Evolutionary conservation across 1,140 invertebrate species (phyloP).

Genomic region (Meloidogyne chitwoodi): DNA sequence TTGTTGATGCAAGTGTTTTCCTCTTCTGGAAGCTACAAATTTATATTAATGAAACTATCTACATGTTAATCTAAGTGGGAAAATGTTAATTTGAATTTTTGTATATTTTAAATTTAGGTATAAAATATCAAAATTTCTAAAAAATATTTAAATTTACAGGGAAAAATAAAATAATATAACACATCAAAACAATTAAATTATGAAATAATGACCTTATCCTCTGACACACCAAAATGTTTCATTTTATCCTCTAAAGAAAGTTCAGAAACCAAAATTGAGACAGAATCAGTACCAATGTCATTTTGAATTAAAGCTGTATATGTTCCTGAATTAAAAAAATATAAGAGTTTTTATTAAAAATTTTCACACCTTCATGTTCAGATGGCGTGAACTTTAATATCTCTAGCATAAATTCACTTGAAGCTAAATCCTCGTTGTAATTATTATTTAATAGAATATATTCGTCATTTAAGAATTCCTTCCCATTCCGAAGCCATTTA

Average conservation of each 20-base stretch:
- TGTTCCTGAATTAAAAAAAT: neutral
- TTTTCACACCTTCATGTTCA: slow-evolving; percentile 10
- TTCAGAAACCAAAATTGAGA: slow-evolving; percentile 9
- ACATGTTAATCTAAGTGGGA: neutral
- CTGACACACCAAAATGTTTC: neutral
- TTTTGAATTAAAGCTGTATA: slow-evolving; percentile 16
- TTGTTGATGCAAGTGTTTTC: neutral
- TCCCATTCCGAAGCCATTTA: slow-evolving; percentile 15
- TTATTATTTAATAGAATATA: slow-evolving; percentile 8
- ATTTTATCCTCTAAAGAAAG: slow-evolving; percentile 1
- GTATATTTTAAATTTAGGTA: too few relatives aligned
- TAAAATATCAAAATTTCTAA: too few relatives aligned
- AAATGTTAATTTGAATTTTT: neutral
- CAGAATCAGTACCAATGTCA: slow-evolving; percentile 7
- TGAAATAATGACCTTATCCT: neutral
- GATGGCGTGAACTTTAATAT: neutral
- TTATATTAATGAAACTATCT: neutral
- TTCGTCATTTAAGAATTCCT: slow-evolving; percentile 1
- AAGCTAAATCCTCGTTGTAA: slow-evolving; percentile 3
- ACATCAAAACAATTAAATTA: neutral
- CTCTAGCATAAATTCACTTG: slow-evolving; percentile 13
- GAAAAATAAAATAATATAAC: too few relatives aligned
- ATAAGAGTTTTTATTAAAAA: neutral
- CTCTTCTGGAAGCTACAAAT: neutral
- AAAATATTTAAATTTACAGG: neutral